Percentiles rank a stretch among this genome's conserved stretches.
Conservation (phyloP, 2,113 vertebrate species). For the Crocuta crocuta region DNA sequence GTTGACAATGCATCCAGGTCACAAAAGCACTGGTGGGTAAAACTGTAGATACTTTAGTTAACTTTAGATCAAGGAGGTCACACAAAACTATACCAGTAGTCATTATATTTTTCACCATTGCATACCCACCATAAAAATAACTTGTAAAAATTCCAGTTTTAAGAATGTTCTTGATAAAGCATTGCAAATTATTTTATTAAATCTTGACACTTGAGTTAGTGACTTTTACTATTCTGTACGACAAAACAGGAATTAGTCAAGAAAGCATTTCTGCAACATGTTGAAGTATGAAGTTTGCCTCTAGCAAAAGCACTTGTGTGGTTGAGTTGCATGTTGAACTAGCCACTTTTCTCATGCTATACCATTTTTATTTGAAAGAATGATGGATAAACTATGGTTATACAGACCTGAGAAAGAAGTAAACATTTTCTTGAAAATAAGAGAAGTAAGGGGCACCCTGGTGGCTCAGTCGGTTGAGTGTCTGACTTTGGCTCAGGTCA, state of each 20-base stretch:
- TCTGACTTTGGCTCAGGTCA: too few species aligned
- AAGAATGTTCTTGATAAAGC: not conserved
- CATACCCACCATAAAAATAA: not conserved
- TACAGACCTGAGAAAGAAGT: not conserved
- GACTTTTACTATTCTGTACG: not conserved
- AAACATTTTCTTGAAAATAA: not conserved
- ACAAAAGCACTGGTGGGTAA: not conserved
- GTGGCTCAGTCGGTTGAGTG: too few species aligned
- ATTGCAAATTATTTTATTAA: not conserved
- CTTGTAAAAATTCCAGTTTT: not conserved
- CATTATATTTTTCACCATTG: not conserved
- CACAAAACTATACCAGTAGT: not conserved
- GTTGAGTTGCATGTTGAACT: not conserved
- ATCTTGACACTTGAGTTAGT: not conserved
- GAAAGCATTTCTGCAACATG: not conserved
- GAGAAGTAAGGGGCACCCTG: not conserved
- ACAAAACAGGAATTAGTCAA: not conserved
- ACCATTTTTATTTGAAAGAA: not conserved
- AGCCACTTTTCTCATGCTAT: not conserved
- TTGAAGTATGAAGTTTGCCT: not conserved
- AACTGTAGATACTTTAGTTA: not conserved
- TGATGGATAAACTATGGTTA: not conserved
- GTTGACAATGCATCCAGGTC: not conserved
- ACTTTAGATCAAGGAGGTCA: not conserved
- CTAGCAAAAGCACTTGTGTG: not conserved